Percentiles rank a stretch among this genome's conserved stretches.
Conservation (phyloP, 2,888 invertebrate genomes). For the Steromphala cineraria region DNA sequence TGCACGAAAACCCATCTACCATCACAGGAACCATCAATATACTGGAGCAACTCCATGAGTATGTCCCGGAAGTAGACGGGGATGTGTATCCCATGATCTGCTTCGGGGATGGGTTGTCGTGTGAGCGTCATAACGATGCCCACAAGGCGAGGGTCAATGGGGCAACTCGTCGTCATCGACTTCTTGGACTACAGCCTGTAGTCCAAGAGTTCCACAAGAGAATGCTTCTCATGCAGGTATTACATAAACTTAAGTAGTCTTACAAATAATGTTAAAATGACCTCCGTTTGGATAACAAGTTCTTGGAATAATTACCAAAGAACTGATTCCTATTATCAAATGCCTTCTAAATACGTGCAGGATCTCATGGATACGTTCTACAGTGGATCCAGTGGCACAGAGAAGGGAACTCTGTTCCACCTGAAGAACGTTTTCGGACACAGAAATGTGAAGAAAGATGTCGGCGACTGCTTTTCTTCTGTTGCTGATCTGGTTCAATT, state of each 20-base stretch:
- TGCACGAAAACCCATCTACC: constrained; percentile 38
- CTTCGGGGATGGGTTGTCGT: constrained; percentile 39
- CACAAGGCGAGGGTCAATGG: constrained; percentile 30
- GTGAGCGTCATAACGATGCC: constrained; percentile 39
- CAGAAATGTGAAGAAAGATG: constrained; percentile 30
- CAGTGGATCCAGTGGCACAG: constrained; percentile 26
- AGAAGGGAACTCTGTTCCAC: constrained; percentile 41
- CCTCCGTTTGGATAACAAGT: too few relatives aligned
- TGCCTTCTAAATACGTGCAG: neutral
- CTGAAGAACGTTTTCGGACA: constrained; percentile 31
- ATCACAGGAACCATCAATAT: constrained; percentile 41
- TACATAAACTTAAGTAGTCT: neutral
- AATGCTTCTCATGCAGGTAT: constrained; percentile 42
- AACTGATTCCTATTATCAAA: too few relatives aligned
- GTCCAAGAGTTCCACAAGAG: constrained; percentile 43
- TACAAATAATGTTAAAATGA: neutral
- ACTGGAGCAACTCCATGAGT: constrained; percentile 34
- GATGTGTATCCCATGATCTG: neutral
- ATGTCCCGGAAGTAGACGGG: constrained; percentile 33
- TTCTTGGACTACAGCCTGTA: constrained; percentile 35
- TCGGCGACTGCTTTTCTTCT: constrained; percentile 12
- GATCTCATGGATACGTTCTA: constrained; percentile 35
- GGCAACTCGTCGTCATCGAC: neutral
- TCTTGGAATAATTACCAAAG: too few relatives aligned
- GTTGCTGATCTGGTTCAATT: too few relatives aligned